These are phyloP conservation scores for Mechanitis messenoides DNA, from an alignment of 2,888 invertebrate genomes.

Conservation along the genomic window DNA sequence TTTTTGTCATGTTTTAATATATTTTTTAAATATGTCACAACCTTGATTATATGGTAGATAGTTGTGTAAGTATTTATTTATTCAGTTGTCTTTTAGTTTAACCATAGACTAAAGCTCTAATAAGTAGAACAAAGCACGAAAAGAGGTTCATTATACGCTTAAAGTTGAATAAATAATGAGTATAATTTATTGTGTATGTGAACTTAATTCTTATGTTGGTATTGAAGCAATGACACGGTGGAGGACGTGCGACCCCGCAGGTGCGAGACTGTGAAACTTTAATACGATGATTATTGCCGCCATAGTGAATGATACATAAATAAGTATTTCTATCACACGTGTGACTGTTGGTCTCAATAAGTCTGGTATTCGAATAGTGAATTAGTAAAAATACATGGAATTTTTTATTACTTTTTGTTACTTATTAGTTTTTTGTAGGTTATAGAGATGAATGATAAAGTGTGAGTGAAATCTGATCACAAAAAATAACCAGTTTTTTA, in stretches of 20 bases:
- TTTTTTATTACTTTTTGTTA: too few species aligned
- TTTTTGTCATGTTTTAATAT: neutral
- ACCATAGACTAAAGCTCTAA: neutral
- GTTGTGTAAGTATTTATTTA: neutral
- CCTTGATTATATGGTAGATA: neutral
- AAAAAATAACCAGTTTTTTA: too few species aligned
- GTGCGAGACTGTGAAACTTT: slow-evolving; percentile 25
- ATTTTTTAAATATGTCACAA: slow-evolving; percentile 1
- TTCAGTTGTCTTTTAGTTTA: neutral
- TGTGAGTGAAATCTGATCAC: too few species aligned
- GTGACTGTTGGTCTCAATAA: neutral
- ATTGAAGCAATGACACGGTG: neutral
- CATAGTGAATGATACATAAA: slow-evolving; percentile 16
- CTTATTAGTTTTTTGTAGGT: too few species aligned
- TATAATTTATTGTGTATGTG: neutral
- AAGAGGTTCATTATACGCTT: too few species aligned
- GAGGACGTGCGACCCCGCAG: slow-evolving; percentile 21
- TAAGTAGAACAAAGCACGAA: too few species aligned
- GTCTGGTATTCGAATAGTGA: too few species aligned
- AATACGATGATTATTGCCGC: slow-evolving; percentile 16
- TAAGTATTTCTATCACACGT: slow-evolving; percentile 13
- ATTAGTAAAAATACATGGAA: too few species aligned
- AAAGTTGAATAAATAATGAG: neutral
- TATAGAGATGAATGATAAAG: too few species aligned
- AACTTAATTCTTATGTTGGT: neutral